Percentiles rank a stretch among this genome's conserved stretches.
These are phyloP conservation scores for Astur gentilis DNA, from an alignment of 2,113 vertebrate species.

Conservation along the genomic window DNA sequence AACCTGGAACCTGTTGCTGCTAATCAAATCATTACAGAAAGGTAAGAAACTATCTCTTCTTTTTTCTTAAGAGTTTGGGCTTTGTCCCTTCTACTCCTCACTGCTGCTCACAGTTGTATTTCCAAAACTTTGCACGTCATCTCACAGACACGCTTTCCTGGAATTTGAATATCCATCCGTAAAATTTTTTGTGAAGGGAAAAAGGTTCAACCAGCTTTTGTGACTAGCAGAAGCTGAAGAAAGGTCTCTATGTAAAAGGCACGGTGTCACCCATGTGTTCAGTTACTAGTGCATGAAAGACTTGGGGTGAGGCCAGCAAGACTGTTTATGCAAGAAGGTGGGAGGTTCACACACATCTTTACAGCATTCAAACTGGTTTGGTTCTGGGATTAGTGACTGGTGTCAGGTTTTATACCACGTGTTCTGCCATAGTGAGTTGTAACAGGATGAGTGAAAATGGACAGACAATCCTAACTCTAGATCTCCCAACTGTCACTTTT, in stretches of 20 bases:
- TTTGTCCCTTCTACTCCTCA: background rate
- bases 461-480: background rate
- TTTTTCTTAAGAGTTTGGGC: background rate
- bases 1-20: background rate
- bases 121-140: background rate
- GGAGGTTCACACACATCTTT: background rate
- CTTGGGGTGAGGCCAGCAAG: background rate
- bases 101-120: background rate
- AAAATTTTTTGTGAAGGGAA: background rate
- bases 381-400: background rate
- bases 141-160: background rate
- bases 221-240: background rate
- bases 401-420: background rate
- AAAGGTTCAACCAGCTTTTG: background rate
- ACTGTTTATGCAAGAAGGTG: fast-evolving
- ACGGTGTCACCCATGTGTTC: background rate
- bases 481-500: background rate
- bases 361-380: background rate
- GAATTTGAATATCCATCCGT: background rate
- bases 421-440: background rate
- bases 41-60: background rate
- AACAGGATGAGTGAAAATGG: background rate
- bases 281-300: background rate
- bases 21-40: background rate
- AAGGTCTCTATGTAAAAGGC: background rate